A percentile compares a stretch with the other conserved stretches of the same genome.
Evolutionary conservation across 2,888 invertebrate genomes (phyloP).

Genomic region (Hedychridium roseum): DNA sequence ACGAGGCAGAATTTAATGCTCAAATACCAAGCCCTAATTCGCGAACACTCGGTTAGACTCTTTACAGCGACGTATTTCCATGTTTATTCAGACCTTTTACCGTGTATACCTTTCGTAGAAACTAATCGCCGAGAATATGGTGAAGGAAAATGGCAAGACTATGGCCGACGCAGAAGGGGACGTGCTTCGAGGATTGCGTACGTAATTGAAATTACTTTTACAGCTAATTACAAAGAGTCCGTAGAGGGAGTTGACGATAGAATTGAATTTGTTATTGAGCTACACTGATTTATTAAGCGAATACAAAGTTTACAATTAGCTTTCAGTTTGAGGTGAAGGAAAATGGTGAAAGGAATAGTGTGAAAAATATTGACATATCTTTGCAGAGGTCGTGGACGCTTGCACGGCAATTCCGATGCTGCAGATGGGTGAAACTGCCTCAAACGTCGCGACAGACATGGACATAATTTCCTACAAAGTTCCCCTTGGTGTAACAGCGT

Average conservation of each 20-base stretch:
- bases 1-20: slow-evolving; percentile 94
- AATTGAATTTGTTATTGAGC: no score
- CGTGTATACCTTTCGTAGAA: slow-evolving; percentile 64
- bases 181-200: slow-evolving; percentile 95
- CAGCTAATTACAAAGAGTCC: no score
- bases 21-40: slow-evolving; percentile 67
- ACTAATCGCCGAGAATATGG: slow-evolving; percentile 90
- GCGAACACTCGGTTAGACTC: slow-evolving; percentile 60
- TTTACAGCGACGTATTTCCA: neutral
- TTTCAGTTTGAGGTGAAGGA: no score
- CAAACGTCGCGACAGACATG: slow-evolving; percentile 92
- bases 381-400: slow-evolving; percentile 93
- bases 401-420: slow-evolving; percentile 92
- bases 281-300: no score
- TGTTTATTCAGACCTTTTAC: neutral
- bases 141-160: slow-evolving; percentile 97
- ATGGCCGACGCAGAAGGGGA: slow-evolving; percentile 97
- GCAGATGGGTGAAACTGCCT: slow-evolving; percentile 91
- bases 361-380: neutral
- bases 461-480: slow-evolving; percentile 92
- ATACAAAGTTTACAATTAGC: no score
- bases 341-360: no score
- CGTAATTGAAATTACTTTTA: slow-evolving; percentile 63
- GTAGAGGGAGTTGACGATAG: no score
- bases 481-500: slow-evolving; percentile 93